Evolutionary conservation across 2,113 vertebrate species (phyloP), one percentile per base, ranked within the genome.

Genomic region (Merops nubicus): DNA sequence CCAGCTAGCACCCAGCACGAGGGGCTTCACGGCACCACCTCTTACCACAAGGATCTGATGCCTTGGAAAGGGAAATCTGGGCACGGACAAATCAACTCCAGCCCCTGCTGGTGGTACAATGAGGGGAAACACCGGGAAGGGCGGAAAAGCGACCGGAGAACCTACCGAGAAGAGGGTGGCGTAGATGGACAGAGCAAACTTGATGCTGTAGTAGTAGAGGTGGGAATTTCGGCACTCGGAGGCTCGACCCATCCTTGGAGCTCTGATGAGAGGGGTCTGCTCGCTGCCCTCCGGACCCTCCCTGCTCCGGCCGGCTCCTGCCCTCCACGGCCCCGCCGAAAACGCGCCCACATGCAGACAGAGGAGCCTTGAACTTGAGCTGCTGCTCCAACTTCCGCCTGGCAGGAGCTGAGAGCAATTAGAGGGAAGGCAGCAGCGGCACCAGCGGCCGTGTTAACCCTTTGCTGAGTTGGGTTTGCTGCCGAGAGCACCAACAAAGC

Each of bases 151-250:
- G 22, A 56, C 19, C 5, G 8, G 29, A 84, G 65, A 22, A 98
- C 99, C 98, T 97, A 99, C 99, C 98, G 98, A 99, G 85, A 99
- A 99, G 38, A 99, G 93, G 97, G 98, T 99, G 34, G 98, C 98
- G 69, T 99, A 99, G 83, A 98, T 33, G 76, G 99, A 99, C 23
- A 99, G 94, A 26, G 98, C 98, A 57, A 99, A 99, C 95, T 99
- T 99, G 95, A 99, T 96, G 96, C 98, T 97, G 96, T 99, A 99
- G 96, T 99, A 99, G 93, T 97, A 98, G 94, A 96, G 89, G 88
- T 94, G 98, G 92, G 95, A 98, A 79, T 98, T 98, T 59, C 94
- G 98, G 87, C 98, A 83, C 56, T 42, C 8, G 15, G 91, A 38
- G 29, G 6, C 22, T 36, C 4, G 74, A 18, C 91, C 33, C 96